Evolutionary conservation across 2,113 vertebrate genomes (phyloP).

Genomic region (Columba livia): DNA sequence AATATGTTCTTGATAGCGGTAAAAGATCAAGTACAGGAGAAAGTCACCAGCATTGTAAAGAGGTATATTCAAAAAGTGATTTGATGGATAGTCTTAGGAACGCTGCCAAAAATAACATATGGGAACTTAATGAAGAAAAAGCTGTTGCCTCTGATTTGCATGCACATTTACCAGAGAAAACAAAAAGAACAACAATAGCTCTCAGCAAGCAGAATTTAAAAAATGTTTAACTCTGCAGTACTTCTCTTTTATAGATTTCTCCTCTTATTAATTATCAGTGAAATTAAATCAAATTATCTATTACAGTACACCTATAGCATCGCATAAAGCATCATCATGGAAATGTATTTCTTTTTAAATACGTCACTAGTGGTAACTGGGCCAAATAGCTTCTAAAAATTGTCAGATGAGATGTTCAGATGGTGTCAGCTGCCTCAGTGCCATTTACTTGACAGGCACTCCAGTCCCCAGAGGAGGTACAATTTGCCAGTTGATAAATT

Average conservation of each 20-base stretch:
- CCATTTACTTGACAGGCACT: background rate
- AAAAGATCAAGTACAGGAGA: background rate
- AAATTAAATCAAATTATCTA: background rate
- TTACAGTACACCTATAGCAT: background rate
- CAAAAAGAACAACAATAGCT: background rate
- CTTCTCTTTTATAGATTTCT: background rate
- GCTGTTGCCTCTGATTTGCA: background rate
- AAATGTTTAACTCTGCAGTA: background rate
- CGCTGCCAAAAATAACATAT: conserved; percentile 7
- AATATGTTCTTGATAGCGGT: background rate
- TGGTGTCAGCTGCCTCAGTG: background rate
- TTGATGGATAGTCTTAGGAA: background rate
- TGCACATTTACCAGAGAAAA: background rate
- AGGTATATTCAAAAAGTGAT: background rate
- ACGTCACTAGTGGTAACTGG: background rate
- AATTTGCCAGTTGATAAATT: background rate
- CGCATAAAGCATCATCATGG: background rate
- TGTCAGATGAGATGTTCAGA: background rate
- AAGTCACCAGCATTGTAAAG: background rate
- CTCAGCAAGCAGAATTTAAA: background rate
- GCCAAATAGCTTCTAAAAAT: background rate
- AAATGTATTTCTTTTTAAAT: background rate
- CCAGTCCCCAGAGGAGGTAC: background rate
- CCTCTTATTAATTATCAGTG: background rate
- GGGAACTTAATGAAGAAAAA: background rate